Conservation (phyloP, 2,113 vertebrate species). For the Sylvia atricapilla region DNA sequence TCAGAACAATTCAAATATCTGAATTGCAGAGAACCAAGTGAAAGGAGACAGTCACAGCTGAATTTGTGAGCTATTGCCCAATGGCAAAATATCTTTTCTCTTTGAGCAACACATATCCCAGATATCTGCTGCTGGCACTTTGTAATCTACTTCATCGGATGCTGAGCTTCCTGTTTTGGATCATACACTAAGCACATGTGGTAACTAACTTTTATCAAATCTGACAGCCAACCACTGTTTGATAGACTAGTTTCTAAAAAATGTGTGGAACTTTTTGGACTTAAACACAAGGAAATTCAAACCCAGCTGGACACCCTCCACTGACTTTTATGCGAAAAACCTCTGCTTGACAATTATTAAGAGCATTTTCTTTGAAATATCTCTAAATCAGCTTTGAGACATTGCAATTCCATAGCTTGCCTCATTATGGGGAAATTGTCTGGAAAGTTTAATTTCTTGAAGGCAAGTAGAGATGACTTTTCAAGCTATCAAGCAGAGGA, state of each 20-base stretch:
- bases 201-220: slow-evolving; percentile 41
- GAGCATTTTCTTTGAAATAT: slow-evolving; percentile 2
- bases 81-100: slow-evolving; percentile 36
- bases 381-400: slow-evolving; percentile 34
- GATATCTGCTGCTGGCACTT: slow-evolving; percentile 50
- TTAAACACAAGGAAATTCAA: slow-evolving; percentile 6
- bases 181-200: not conserved
- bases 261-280: not conserved
- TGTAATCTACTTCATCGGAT: slow-evolving; percentile 30
- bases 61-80: slow-evolving; percentile 35
- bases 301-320: not conserved
- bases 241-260: slow-evolving; percentile 26
- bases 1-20: slow-evolving; percentile 13
- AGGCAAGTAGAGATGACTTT: not conserved
- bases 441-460: slow-evolving; percentile 20
- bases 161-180: slow-evolving; percentile 50
- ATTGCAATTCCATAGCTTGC: not conserved
- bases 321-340: not conserved
- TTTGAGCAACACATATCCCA: slow-evolving; percentile 42
- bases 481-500: not conserved
- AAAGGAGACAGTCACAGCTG: slow-evolving; percentile 7
- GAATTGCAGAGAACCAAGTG: slow-evolving; percentile 13
- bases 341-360: not conserved
- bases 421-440: not conserved
- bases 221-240: slow-evolving; percentile 19